Base-by-base conservation (phyloP, 1,140 invertebrate genomes). In the Glomeris maerens region DNA sequence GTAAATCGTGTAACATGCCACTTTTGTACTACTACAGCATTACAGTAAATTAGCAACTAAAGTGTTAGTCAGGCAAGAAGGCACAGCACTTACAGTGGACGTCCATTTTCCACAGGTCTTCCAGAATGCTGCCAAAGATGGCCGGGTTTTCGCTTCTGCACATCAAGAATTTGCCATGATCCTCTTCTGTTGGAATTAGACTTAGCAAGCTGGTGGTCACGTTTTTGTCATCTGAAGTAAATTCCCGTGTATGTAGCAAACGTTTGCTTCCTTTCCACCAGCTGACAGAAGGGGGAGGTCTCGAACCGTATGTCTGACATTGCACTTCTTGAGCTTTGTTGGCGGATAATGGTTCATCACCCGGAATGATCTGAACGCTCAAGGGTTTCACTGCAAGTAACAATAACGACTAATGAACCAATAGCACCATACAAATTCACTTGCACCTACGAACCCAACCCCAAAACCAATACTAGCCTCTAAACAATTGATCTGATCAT, bases 71-170 rank as follows among this genome's bases (percentile, higher is more conserved):
- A n/a, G n/a, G n/a, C n/a, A n/a, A n/a, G n/a, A n/a, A n/a, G n/a
- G n/a, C n/a, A n/a, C n/a, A n/a, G n/a, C n/a, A 80, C 80, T 79
- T 73, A 91, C 86, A 90, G 63, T 88, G 82, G 64, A 91, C 83
- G 64, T 86, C 79, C 47, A 91, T 69, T 56, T 76, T 78, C 84
- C 85, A 89, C 51, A 78, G 78, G 64, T 89, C 84, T 69, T 87
- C 82, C 22, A 90, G 71, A 25, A 78, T 78, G 17, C 81, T 81
- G 22, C 71, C 75, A 7, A 10, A 25, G 65, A 83, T 76, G 49
- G 78, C 74, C 61, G 81, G 78, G 66, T 90, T 90, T 63, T 87
- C 83, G 2, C 84, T 81, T 47, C 81, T 74, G 65, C 87, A 91
- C 2, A 81, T 77, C 52, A 91, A 67, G 64, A 80, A 81, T 60